phyloP scores from a whole-genome alignment of 2,113 vertebrate species.

The Pelobates fuscus region DNA sequence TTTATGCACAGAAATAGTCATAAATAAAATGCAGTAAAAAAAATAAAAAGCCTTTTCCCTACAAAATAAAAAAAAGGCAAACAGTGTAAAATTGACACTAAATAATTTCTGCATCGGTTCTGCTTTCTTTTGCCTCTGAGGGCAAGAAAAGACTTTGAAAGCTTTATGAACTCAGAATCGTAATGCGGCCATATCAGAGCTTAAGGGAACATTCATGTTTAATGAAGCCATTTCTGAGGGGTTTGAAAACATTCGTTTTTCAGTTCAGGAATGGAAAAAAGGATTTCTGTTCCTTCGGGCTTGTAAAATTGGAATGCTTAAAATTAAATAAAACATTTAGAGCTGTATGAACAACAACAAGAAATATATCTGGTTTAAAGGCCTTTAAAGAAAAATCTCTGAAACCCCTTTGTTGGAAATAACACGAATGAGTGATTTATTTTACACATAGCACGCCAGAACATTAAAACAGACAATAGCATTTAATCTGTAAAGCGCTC shows the following conservation, averaged over 20 bases:
- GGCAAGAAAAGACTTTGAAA: constrained; percentile 5
- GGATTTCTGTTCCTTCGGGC: neutral
- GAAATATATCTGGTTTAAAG: too few species aligned
- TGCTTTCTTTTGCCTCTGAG: constrained; percentile 34
- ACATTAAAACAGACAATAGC: too few species aligned
- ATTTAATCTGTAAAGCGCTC: too few species aligned
- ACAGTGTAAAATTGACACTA: neutral
- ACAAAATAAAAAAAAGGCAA: neutral
- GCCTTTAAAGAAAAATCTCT: too few species aligned
- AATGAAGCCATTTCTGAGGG: constrained; percentile 18
- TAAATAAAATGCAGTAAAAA: too few species aligned
- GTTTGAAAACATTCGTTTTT: neutral
- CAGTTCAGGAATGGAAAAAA: neutral
- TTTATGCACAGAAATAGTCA: too few species aligned
- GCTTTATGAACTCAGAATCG: constrained; percentile 15
- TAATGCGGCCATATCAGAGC: constrained; percentile 15
- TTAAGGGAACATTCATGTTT: constrained; percentile 36
- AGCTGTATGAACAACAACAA: neutral
- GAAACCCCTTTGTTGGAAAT: too few species aligned
- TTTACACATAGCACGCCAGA: too few species aligned
- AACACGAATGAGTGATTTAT: too few species aligned
- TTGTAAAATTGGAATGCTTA: neutral
- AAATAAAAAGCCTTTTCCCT: neutral
- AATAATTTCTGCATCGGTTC: constrained; percentile 6
- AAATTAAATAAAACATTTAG: constrained; percentile 3